These are phyloP conservation scores for Protobothrops flavoviridis DNA, from an alignment of 2,113 vertebrate species.

Conservation along the genomic window DNA sequence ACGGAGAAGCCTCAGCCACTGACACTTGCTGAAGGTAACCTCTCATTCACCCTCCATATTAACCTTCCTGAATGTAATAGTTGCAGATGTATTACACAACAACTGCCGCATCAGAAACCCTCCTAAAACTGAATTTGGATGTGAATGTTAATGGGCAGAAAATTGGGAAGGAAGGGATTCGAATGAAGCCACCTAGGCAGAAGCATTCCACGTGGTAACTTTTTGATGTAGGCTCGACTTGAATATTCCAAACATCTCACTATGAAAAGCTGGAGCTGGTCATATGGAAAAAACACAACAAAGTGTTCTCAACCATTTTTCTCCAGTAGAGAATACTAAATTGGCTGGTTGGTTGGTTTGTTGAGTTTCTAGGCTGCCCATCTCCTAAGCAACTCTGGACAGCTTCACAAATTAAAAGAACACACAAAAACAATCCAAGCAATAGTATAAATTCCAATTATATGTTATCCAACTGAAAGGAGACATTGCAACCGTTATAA, in stretches of 20 bases:
- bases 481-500: too few relatives aligned
- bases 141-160: neutral
- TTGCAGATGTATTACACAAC: neutral
- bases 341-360: neutral
- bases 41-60: neutral
- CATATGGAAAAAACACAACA: neutral
- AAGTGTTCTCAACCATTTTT: neutral
- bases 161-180: neutral
- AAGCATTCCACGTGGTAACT: neutral
- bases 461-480: neutral
- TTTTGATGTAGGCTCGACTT: neutral
- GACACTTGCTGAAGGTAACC: constrained; percentile 54
- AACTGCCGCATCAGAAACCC: neutral
- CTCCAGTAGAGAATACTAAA: neutral
- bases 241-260: neutral
- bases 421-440: neutral
- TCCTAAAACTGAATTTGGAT: neutral
- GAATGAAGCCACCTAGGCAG: neutral
- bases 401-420: neutral
- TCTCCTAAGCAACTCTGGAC: neutral
- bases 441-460: neutral
- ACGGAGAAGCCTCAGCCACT: constrained; percentile 64
- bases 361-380: neutral
- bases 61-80: neutral
- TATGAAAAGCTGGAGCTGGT: neutral